phyloP scores from a whole-genome alignment of 2,797 vertebrate genomes.

The Helarctos malayanus region DNA sequence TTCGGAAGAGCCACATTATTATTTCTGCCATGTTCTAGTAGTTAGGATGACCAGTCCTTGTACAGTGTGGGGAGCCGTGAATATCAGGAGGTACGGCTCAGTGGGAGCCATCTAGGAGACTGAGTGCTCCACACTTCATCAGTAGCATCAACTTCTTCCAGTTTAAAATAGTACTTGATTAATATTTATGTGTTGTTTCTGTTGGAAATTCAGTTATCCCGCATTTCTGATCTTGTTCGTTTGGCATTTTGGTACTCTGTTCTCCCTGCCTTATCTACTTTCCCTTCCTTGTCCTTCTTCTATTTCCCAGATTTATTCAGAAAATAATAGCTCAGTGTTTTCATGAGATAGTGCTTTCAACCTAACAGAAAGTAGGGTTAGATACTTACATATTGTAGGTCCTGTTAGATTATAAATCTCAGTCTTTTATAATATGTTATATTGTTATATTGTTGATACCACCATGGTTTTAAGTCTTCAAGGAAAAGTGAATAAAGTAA shows the following conservation, averaged over 20 bases:
- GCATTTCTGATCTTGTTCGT: neutral
- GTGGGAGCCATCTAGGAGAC: neutral
- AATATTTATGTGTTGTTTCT: slow-evolving; percentile 20
- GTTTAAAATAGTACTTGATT: neutral
- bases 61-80: neutral
- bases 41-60: neutral
- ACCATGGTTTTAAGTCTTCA: neutral
- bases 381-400: neutral
- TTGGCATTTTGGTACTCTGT: neutral
- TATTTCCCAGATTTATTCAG: slow-evolving; percentile 43
- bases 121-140: neutral
- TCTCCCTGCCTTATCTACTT: neutral
- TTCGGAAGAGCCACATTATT: neutral
- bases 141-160: neutral
- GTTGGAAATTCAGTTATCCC: neutral
- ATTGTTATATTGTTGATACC: neutral
- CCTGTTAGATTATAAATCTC: neutral
- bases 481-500: neutral
- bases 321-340: slow-evolving; percentile 24
- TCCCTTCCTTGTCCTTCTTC: neutral
- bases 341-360: neutral
- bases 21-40: neutral
- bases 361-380: slow-evolving; percentile 8
- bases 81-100: neutral
- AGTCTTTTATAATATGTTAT: neutral